Conservation (phyloP, 92 coral and sea anemone genomes). For the Epizoanthus scotinus region DNA sequence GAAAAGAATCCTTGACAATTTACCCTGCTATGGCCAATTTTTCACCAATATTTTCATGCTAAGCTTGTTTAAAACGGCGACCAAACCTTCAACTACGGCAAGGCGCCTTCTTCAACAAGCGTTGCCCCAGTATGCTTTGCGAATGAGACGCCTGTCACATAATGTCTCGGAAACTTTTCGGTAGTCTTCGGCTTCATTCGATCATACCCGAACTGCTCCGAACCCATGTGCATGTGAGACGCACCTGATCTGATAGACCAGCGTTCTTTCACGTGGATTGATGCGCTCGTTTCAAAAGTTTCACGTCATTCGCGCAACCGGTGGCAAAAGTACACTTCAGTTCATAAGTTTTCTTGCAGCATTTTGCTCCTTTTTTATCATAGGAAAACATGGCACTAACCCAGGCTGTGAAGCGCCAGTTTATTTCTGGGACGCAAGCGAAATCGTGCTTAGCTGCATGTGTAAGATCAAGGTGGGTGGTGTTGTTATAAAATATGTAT, state of each 20-base stretch:
- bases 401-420: conserved; percentile 11
- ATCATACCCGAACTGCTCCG: not conserved
- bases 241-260: not conserved
- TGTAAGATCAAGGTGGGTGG: conserved; percentile 32
- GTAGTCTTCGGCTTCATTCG: conserved; percentile 1
- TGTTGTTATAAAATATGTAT: not conserved
- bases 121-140: conserved; percentile 48
- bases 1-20: not conserved
- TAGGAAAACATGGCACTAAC: conserved; percentile 28
- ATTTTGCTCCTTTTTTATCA: not conserved
- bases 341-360: not conserved
- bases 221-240: not conserved
- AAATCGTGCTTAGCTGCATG: conserved; percentile 29
- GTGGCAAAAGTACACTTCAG: not conserved
- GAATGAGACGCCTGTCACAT: conserved; percentile 55
- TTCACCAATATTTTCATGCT: not conserved
- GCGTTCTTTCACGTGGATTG: conserved; percentile 13
- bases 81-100: conserved; percentile 50
- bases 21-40: conserved; percentile 9
- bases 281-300: not conserved
- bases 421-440: not conserved
- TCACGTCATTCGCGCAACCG: conserved; percentile 12
- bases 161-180: conserved; percentile 26
- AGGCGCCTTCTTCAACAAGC: conserved; percentile 59
- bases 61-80: not conserved